A percentile compares a stretch with the other conserved stretches of the same genome.
Evolutionary conservation across 1,140 invertebrate species (phyloP).

Genomic region (Zaprionus vittiger): DNA sequence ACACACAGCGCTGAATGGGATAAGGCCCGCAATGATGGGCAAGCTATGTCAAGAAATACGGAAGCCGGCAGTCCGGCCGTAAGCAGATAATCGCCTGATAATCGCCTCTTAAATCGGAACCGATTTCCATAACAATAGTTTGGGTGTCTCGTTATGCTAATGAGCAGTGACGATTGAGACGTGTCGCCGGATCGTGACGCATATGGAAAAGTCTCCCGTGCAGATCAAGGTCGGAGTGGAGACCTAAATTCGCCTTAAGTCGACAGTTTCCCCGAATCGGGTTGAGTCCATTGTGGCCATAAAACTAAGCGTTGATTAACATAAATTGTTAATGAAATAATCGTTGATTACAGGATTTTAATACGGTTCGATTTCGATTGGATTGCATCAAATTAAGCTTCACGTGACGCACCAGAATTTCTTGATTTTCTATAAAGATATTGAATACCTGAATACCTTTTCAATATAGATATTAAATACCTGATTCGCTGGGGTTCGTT

Average conservation of each 20-base stretch:
- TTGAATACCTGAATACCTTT: background rate
- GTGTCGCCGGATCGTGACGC: slow-evolving; percentile 11
- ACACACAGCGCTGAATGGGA: slow-evolving; percentile 18
- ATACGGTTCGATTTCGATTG: background rate
- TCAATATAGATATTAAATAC: background rate
- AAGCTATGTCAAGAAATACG: slow-evolving; percentile 27
- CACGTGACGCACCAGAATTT: slow-evolving; percentile 27
- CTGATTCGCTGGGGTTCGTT: background rate
- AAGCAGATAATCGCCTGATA: slow-evolving; percentile 10
- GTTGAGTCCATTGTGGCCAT: background rate
- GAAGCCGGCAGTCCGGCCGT: slow-evolving; percentile 26
- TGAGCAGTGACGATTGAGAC: background rate
- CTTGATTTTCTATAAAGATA: slow-evolving; percentile 8
- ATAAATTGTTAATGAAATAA: slow-evolving; percentile 15
- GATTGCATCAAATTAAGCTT: slow-evolving; percentile 25
- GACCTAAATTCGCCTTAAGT: background rate
- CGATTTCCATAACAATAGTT: slow-evolving; percentile 25
- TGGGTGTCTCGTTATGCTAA: slow-evolving; percentile 37
- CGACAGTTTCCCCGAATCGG: no score
- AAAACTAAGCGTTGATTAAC: slow-evolving; percentile 4
- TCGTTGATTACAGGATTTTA: slow-evolving; percentile 19
- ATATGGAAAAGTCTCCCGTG: slow-evolving; percentile 34
- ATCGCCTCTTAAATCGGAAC: slow-evolving; percentile 38
- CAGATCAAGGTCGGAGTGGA: background rate
- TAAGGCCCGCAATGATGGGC: slow-evolving; percentile 9